Base-by-base conservation (phyloP, 2,888 invertebrate species). In the Cephonodes hylas region DNA sequence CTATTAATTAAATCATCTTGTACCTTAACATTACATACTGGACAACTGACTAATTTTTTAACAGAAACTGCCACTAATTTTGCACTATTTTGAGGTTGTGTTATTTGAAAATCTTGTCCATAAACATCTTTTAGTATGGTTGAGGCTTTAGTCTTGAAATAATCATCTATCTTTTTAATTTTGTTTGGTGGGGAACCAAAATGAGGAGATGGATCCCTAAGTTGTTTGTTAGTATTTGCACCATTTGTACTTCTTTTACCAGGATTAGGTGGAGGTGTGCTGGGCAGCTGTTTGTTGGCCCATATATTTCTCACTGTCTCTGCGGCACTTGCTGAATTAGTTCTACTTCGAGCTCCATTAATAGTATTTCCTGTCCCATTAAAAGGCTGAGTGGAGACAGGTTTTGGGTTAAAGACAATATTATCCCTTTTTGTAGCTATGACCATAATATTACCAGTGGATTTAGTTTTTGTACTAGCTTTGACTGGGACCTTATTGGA, bases 1-100 rank as follows among this genome's bases (percentile, higher is more conserved):
- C 63, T 72, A 66, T 93, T 92, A 65, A 94, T 91, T 65, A 80
- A 70, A 53, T 70, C 70, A 64, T 71, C 75, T 44, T 70, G 71
- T 27, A 93, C 71, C 71, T 81, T 79, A 8, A 61, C 57, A 64
- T 80, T 81, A 75, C 94, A 94, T 61, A 93, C 79, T 7, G 93
- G 93, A 77, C 94, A 94, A 38, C 86, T 75, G 1, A 92, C 86
- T 64, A 78, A 66, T 20, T 76, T 44, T 44, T 76, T 72, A 31
- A 67, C 65, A 44, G 66, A 57, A 15, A 81, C 73, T 44, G 81
- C 81, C 64, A 80, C 73, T 22, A 85, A 65, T 74, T 84, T 87
- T 1, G 74, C 68, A 60, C 68, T 69, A 57, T 70, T 69, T 62
- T 71, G 73, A 8, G 76, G 65, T 69, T 85, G 74, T 8, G 75